Conservation (phyloP, 2,888 invertebrate genomes). For the Cephus rjabovi region DNA sequence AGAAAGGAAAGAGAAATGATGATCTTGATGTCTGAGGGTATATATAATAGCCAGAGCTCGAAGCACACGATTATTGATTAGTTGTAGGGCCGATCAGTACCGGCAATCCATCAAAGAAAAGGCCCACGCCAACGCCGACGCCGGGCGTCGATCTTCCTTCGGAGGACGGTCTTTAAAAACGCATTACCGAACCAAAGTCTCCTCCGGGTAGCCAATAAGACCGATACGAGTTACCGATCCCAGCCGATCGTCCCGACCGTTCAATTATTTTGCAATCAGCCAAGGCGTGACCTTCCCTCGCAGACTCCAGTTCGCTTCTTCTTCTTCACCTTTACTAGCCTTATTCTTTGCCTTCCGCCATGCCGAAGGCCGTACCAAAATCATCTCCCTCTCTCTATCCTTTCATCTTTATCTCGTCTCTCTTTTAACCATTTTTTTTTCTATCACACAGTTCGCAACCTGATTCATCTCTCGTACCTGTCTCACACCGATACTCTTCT, state of each 20-base stretch:
- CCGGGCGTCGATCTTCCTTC: constrained; percentile 30
- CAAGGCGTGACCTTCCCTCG: constrained; percentile 14
- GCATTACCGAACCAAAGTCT: constrained; percentile 59
- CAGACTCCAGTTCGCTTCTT: not conserved
- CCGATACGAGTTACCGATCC: constrained; percentile 55
- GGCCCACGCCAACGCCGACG: constrained; percentile 34
- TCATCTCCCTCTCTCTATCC: not conserved
- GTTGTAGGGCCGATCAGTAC: constrained; percentile 63
- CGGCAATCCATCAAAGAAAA: constrained; percentile 63
- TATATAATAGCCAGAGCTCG: constrained; percentile 53
- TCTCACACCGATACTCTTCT: not conserved
- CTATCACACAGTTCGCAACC: constrained; percentile 11
- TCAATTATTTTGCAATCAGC: constrained; percentile 67
- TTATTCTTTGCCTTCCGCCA: not conserved
- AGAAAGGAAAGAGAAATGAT: constrained; percentile 55
- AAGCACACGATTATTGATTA: constrained; percentile 64
- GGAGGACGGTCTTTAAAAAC: constrained; percentile 66
- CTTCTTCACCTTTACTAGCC: not conserved
- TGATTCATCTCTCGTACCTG: constrained; percentile 16
- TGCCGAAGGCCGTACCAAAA: not conserved
- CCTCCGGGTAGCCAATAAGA: constrained; percentile 55
- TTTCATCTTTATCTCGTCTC: constrained; percentile 11
- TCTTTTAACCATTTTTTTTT: not conserved
- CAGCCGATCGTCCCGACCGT: constrained; percentile 60
- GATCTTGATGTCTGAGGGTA: constrained; percentile 55